Evolutionary conservation across 2,797 vertebrate genomes (phyloP).

Genomic region (Muscicapa striata): DNA sequence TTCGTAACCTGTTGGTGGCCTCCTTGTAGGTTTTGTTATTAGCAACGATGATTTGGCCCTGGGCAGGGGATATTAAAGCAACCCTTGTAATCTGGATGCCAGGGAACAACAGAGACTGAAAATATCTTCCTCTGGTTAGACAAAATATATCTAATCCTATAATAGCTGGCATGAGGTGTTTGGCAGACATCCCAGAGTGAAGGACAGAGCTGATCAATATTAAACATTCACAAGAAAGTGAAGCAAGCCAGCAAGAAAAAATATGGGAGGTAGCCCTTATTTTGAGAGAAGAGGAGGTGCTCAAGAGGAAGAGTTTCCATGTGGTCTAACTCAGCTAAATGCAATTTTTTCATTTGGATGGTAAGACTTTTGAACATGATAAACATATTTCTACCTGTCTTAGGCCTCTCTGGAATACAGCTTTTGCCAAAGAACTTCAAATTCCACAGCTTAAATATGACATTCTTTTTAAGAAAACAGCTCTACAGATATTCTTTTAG

Average conservation of each 20-base stretch:
- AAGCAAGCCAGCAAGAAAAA: conserved; percentile 29
- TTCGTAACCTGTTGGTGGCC: conserved; percentile 20
- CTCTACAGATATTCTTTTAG: neutral
- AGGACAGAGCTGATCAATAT: conserved; percentile 52
- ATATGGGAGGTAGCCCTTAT: neutral
- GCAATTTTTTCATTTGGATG: neutral
- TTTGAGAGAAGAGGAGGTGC: neutral
- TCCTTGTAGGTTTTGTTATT: conserved; percentile 41
- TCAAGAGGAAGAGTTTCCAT: neutral
- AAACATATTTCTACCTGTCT: neutral
- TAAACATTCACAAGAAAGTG: conserved; percentile 22
- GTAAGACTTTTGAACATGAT: neutral
- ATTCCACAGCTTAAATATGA: neutral
- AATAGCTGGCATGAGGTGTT: conserved; percentile 43
- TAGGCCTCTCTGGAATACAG: neutral
- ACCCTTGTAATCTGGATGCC: conserved; percentile 39
- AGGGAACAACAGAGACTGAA: conserved; percentile 36
- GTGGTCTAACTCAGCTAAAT: neutral
- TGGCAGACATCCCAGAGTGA: conserved; percentile 52
- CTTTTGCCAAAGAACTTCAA: neutral
- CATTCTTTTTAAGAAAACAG: neutral
- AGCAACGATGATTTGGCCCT: conserved; percentile 34
- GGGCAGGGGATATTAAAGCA: conserved; percentile 46
- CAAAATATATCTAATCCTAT: conserved; percentile 57
- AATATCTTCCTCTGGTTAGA: conserved; percentile 40